Evolutionary conservation across 2,113 vertebrate genomes (phyloP), one percentile per base, ranked within the genome.

Genomic region (Gasterosteus nipponicus): DNA sequence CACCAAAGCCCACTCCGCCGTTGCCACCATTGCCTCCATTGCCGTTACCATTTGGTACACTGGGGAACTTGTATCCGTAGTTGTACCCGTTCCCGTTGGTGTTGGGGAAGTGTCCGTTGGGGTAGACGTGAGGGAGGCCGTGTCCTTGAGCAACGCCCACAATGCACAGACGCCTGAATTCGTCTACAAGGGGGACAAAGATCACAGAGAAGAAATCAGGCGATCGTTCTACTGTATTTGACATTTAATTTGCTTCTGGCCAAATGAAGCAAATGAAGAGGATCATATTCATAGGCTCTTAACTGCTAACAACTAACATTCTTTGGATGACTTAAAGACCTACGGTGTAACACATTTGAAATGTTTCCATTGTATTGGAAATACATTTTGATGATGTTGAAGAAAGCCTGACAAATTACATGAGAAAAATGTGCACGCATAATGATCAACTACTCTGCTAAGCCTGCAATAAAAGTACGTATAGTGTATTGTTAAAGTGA

Each of bases 101-200:
- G 59, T 65, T 87, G 26, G 89, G 89, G 66, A 83, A 90, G 39
- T 91, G 81, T 68, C 86, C 89, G 0, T 88, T 92, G 4, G 89
- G 89, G 80, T 89, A 92, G 12, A 39, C 81, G 1, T 88, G 80
- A 8, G 90, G 92, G 59, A 90, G 70, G 31, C 88, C 91, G 1
- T 91, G 91, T 54, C 80, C 74, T 1, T 95, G 94, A 0, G 96
- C 95, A 47, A 95, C 91, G 0, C 95, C 95, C 59, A 95, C 95
- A 15, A 95, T 94, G 68, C 98, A 99, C 39, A 99, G 92, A 69
- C 93, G 85, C 76, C 95, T 93, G 91, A 94, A 96, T 81, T 97
- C 96, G 14, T 97, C 98, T 98, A 78, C 15, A 57, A 44, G 69
- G 84, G n/a, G 39, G 15, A 64, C 39, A 64, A 18, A 80, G 15